Base-by-base conservation (phyloP, 2,113 vertebrate species). In the Lota lota region DNA sequence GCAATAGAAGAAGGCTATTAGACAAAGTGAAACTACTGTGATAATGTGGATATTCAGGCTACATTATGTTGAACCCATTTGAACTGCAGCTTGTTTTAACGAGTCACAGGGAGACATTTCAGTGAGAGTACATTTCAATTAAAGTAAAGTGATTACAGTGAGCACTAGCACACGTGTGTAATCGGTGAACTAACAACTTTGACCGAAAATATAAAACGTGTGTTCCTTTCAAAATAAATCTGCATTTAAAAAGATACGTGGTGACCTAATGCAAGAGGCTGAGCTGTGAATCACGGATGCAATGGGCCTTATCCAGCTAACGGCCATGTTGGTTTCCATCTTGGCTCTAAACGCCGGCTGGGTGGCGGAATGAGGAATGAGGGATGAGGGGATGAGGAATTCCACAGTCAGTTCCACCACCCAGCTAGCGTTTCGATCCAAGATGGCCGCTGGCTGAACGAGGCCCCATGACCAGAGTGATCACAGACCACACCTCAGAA, bases 1-100 rank as follows among this genome's bases (percentile, higher is more conserved):
- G 19, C 63, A 64, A 67, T 67, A 40, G 47, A 76, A 70, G 69
- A 56, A 64, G 62, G 63, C 63, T 57, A 19, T 68, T 73, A 11
- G 72, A 73, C 3, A 63, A 79, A 62, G 53, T 58, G 33, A 15
- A 51, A 67, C 57, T 64, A 65, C 20, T 12, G 70, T 7, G 33
- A 64, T 74, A 28, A 67, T 59, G 64, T 64, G 60, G 19, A 74
- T 56, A 57, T 64, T 4, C 36, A 78, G 71, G 78, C 67, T 72
- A 73, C 40, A 61, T 21, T 19, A 7, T 54, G 54, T 63, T 16
- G 54, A 63, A 69, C 61, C 74, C 73, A 79, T 76, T 72, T 65
- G 58, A 63, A 50, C 68, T 0, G 16, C 53, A 18, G 53, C 53
- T 56, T n/a, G 17, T 53, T 14, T 12, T 12, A 4, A 4, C 28